Evolutionary conservation across 2,113 vertebrate genomes (phyloP).

Genomic region (Gasterosteus aculeatus): DNA sequence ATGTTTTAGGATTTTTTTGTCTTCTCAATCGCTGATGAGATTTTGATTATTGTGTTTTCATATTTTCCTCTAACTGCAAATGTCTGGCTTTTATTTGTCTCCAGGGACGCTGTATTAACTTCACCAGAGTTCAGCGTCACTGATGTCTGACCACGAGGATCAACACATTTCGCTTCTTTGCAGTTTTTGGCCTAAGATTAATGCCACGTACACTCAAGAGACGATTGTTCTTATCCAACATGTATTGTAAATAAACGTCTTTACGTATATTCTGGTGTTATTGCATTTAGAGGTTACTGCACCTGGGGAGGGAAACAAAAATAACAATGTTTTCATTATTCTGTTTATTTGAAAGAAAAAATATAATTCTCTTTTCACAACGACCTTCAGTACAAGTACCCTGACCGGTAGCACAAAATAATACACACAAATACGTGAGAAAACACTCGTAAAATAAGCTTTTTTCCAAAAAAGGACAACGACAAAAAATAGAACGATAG

Average conservation of each 20-base stretch:
- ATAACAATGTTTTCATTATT: slow-evolving; percentile 10
- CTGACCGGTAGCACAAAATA: slow-evolving; percentile 53
- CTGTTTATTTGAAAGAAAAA: slow-evolving; percentile 71
- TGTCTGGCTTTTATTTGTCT: slow-evolving; percentile 22
- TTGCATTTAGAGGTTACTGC: not conserved
- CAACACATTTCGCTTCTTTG: slow-evolving; percentile 6
- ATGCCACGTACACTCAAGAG: not conserved
- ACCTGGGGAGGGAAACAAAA: not conserved
- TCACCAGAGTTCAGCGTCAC: slow-evolving; percentile 74
- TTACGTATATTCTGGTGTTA: slow-evolving; percentile 2
- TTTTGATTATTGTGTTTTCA: not conserved
- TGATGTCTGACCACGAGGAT: slow-evolving; percentile 37
- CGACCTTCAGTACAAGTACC: slow-evolving; percentile 65
- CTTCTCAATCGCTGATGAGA: not conserved
- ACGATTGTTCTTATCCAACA: not conserved
- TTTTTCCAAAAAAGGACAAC: slow-evolving; percentile 9
- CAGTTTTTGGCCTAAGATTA: slow-evolving; percentile 29
- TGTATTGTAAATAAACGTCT: slow-evolving; percentile 68
- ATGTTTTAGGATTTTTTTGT: not conserved
- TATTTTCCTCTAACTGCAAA: not conserved
- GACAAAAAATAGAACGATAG: slow-evolving; percentile 34
- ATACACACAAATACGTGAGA: slow-evolving; percentile 53
- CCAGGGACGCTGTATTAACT: slow-evolving; percentile 82
- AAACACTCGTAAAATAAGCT: slow-evolving; percentile 46
- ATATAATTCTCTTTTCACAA: slow-evolving; percentile 71